phyloP scores from a whole-genome alignment of 2,113 vertebrate genomes.

The Rhynchomys soricoides region DNA sequence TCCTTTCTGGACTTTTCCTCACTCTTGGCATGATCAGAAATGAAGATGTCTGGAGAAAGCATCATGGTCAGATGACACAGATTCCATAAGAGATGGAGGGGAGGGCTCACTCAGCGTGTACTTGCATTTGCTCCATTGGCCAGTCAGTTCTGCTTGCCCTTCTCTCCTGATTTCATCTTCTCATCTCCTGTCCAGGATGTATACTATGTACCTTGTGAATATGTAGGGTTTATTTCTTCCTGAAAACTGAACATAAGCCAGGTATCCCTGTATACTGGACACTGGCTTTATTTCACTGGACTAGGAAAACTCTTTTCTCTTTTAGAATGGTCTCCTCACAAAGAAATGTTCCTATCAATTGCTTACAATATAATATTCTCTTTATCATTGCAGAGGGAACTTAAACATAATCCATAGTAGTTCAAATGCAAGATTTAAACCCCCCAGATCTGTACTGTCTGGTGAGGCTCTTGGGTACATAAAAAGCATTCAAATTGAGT shows the following conservation, averaged over 20 bases:
- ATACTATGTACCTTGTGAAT: background rate
- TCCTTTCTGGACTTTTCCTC: background rate
- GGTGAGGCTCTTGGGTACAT: background rate
- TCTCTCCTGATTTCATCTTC: background rate
- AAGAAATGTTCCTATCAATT: background rate
- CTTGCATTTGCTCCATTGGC: background rate
- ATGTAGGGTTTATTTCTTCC: background rate
- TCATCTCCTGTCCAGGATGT: background rate
- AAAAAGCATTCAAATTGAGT: conserved; percentile 35
- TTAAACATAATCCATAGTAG: background rate
- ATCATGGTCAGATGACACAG: background rate
- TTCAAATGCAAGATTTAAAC: conserved; percentile 17
- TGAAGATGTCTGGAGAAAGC: background rate
- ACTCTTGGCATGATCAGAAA: background rate
- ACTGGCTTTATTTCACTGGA: background rate
- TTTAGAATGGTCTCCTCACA: background rate
- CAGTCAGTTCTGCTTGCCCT: background rate
- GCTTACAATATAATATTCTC: conserved; percentile 25
- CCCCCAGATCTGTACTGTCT: background rate
- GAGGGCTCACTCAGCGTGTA: background rate
- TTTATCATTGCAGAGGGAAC: background rate
- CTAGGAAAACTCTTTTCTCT: background rate
- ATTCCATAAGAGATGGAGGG: background rate
- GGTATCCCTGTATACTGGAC: background rate
- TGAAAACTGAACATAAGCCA: background rate